These are phyloP conservation scores for Trachelus tabidus DNA, from an alignment of 2,888 invertebrate species.

Conservation along the genomic window DNA sequence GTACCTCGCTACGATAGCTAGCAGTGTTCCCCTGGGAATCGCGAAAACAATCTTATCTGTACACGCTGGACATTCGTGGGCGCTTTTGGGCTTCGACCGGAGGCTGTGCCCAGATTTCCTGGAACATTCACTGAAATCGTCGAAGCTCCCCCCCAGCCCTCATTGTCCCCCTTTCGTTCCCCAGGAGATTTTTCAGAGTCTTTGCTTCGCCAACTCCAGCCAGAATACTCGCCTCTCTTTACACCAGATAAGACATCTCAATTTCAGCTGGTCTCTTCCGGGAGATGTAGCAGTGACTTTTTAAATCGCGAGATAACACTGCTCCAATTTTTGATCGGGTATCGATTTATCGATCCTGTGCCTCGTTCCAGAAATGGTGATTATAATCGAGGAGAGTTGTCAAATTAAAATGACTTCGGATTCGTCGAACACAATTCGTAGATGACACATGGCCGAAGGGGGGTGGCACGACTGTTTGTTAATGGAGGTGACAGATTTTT, in stretches of 20 bases:
- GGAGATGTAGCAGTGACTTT: not conserved
- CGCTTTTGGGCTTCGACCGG: not conserved
- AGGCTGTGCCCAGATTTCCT: not conserved
- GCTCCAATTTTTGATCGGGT: not conserved
- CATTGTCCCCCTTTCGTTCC: constrained; percentile 39
- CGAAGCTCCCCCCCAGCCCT: not conserved
- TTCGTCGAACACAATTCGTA: no score
- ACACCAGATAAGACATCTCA: constrained; percentile 57
- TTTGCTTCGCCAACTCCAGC: constrained; percentile 38
- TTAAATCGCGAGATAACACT: not conserved
- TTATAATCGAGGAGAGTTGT: no score
- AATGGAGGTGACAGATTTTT: no score
- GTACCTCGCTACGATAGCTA: not conserved
- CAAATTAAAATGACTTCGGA: no score
- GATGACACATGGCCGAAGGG: no score
- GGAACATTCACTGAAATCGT: not conserved
- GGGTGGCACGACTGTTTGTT: no score
- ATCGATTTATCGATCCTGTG: not conserved
- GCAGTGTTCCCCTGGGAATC: constrained; percentile 33
- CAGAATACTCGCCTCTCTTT: constrained; percentile 41
- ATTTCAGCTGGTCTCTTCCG: constrained; percentile 34
- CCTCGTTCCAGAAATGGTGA: no score
- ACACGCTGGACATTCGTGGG: not conserved
- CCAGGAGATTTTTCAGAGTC: constrained; percentile 47
- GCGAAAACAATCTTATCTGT: constrained; percentile 45